Evolutionary conservation across 2,113 vertebrate genomes (phyloP).

Genomic region (Eulemur rufifrons): DNA sequence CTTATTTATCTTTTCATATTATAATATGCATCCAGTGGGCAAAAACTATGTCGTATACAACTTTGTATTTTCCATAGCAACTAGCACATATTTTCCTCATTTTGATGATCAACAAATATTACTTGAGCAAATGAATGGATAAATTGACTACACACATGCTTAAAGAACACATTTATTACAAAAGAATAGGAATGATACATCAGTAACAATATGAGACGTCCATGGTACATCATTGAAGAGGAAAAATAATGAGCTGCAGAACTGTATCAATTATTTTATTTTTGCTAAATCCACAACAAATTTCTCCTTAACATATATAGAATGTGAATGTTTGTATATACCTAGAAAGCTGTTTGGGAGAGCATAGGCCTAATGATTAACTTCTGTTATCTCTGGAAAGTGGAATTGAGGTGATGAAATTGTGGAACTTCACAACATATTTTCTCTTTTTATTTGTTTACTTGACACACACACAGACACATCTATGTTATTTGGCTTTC

Average conservation of each 20-base stretch:
- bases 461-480: background rate
- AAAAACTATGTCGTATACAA: background rate
- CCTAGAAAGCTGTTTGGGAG: background rate
- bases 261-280: background rate
- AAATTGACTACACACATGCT: background rate
- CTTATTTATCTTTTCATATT: slow-evolving; percentile 7
- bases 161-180: background rate
- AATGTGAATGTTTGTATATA: background rate
- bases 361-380: background rate
- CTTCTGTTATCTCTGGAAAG: background rate
- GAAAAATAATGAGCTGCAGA: background rate
- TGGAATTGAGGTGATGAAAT: background rate
- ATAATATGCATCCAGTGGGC: background rate
- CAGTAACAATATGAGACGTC: background rate
- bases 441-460: background rate
- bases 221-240: background rate
- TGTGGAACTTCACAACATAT: background rate
- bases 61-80: background rate
- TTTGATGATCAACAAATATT: background rate
- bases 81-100: background rate
- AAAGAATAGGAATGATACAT: background rate
- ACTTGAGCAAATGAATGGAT: background rate
- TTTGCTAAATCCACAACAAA: background rate
- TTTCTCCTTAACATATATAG: background rate
- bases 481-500: background rate